Conservation (phyloP, 2,797 vertebrate species). For the Hippoglossus hippoglossus region DNA sequence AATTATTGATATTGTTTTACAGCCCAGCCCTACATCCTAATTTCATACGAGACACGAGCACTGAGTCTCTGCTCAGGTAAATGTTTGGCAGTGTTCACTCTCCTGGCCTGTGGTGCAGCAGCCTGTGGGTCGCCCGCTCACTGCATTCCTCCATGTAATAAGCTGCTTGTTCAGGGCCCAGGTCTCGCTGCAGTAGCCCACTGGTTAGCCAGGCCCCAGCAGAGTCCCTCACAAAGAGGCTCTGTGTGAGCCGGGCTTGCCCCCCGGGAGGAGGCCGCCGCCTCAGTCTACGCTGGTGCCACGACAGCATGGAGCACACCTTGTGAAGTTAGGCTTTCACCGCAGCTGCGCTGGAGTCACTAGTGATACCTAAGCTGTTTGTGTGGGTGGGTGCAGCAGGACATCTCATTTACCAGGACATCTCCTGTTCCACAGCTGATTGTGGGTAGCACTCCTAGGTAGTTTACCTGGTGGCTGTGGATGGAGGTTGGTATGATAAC, state of each 20-base stretch:
- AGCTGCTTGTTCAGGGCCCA: conserved; percentile 66
- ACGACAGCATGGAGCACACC: conserved; percentile 64
- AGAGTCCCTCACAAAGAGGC: conserved; percentile 77
- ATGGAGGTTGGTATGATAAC: no score
- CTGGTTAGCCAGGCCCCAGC: conserved; percentile 45
- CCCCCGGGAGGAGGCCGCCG: conserved; percentile 64
- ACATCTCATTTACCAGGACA: no score
- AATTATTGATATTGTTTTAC: neutral
- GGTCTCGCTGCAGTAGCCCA: conserved; percentile 61
- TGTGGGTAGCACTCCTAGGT: no score
- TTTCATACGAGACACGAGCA: neutral
- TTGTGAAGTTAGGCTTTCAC: conserved; percentile 37
- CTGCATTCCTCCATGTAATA: conserved; percentile 74
- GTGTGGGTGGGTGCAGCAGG: no score
- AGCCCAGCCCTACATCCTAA: neutral
- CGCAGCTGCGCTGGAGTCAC: conserved; percentile 23
- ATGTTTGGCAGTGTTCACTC: conserved; percentile 3
- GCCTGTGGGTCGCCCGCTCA: conserved; percentile 22
- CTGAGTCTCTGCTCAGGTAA: conserved; percentile 28
- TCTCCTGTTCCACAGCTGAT: no score
- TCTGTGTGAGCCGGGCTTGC: conserved; percentile 72
- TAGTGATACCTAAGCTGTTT: neutral
- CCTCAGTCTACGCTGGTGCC: conserved; percentile 55
- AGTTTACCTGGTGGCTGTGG: no score
- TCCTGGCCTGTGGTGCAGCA: conserved; percentile 20